Conservation (phyloP, 53 echinoderm and acorn worm species). For the Antedon mediterranea region DNA sequence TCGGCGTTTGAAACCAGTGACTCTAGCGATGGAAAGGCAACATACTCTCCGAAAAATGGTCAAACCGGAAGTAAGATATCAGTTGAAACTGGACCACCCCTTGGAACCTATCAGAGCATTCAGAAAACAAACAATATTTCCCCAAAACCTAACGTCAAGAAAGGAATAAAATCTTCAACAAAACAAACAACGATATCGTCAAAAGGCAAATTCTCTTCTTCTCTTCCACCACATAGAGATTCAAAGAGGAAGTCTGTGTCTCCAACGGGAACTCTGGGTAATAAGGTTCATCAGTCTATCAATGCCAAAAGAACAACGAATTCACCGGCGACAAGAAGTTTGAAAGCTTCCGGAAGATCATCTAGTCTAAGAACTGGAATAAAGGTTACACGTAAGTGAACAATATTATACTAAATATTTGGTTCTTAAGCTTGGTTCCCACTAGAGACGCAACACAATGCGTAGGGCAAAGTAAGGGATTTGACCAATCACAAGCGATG, state of each 20-base stretch:
- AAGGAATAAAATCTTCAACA: neutral
- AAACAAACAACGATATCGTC: neutral
- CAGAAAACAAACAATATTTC: neutral
- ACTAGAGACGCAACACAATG: too few species aligned
- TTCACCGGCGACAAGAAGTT: neutral
- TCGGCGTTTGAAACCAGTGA: neutral
- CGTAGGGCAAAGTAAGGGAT: too few species aligned
- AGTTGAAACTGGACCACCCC: neutral
- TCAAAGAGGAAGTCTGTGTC: neutral
- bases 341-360: neutral
- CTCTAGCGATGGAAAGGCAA: neutral
- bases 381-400: neutral
- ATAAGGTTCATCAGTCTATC: neutral
- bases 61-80: neutral
- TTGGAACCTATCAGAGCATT: neutral
- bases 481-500: too few species aligned
- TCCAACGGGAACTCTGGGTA: neutral
- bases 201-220: neutral
- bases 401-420: too few species aligned
- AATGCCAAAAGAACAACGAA: neutral
- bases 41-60: neutral
- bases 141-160: neutral
- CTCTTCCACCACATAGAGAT: neutral
- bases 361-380: neutral
- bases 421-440: too few species aligned